phyloP scores from a whole-genome alignment of 2,888 invertebrate genomes.

The Athetis lepigone region DNA sequence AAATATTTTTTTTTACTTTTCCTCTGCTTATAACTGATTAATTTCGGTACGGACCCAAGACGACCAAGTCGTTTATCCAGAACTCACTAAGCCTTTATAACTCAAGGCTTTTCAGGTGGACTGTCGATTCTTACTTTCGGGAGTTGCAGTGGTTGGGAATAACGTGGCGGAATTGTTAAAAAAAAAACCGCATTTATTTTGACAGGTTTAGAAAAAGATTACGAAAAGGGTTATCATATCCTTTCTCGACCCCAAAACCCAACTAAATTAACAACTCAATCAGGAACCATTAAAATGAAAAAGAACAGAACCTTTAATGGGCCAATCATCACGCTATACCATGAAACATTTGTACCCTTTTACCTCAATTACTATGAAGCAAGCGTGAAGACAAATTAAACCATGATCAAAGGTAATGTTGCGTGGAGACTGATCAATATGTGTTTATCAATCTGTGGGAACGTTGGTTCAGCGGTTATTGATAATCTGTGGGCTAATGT shows the following conservation, averaged over 20 bases:
- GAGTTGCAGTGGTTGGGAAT: too few relatives aligned
- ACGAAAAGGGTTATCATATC: background rate
- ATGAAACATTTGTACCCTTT: slow-evolving; percentile 38
- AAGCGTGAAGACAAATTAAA: slow-evolving; percentile 58
- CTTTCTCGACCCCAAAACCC: background rate
- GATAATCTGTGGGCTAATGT: slow-evolving; percentile 39
- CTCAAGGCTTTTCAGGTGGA: too few relatives aligned
- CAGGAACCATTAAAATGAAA: slow-evolving; percentile 1
- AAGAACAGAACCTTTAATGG: slow-evolving; percentile 38
- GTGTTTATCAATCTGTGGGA: slow-evolving; percentile 56
- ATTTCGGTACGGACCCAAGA: too few relatives aligned
- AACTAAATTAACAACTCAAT: slow-evolving; percentile 11
- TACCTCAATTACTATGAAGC: slow-evolving; percentile 45
- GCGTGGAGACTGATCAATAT: slow-evolving; percentile 41
- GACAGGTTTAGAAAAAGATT: too few relatives aligned
- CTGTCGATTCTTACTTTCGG: too few relatives aligned
- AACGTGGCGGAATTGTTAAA: too few relatives aligned
- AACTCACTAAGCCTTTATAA: too few relatives aligned
- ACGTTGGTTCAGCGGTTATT: slow-evolving; percentile 16
- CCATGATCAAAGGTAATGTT: slow-evolving; percentile 55
- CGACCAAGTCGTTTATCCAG: too few relatives aligned
- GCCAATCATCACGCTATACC: slow-evolving; percentile 43
- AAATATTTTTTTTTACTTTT: too few relatives aligned
- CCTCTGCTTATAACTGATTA: too few relatives aligned
- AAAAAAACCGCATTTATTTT: too few relatives aligned